Conservation (phyloP, 1,140 invertebrate species). For the Varroa destructor region DNA sequence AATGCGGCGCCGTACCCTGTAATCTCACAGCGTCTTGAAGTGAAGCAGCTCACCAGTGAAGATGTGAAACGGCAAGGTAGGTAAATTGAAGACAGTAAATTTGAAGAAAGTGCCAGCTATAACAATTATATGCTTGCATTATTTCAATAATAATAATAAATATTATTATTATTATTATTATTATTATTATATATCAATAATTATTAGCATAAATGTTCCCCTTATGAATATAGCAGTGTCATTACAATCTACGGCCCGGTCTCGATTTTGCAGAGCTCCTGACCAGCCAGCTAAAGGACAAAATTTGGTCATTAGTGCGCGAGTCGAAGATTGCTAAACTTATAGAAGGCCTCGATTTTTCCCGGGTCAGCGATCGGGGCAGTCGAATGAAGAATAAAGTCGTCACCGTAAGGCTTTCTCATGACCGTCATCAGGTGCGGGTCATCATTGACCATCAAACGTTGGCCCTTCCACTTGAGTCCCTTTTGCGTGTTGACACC, state of each 20-base stretch:
- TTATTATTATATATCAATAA: too few species aligned
- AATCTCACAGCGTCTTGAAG: constrained; percentile 18
- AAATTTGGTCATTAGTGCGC: neutral
- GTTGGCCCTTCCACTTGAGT: constrained; percentile 1
- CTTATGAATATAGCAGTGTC: too few species aligned
- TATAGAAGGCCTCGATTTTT: constrained; percentile 13
- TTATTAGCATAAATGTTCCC: too few species aligned
- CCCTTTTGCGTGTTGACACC: neutral
- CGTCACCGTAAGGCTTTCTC: constrained; percentile 1
- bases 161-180: too few species aligned
- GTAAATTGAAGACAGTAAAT: neutral
- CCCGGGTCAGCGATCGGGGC: constrained; percentile 5
- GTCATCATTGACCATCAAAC: constrained; percentile 21
- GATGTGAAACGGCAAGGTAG: constrained; percentile 1
- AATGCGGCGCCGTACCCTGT: neutral
- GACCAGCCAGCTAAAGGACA: constrained; percentile 1
- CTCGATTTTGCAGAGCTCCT: neutral
- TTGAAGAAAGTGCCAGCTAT: too few species aligned
- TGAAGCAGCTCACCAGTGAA: neutral
- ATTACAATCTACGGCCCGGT: too few species aligned
- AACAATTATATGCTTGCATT: too few species aligned
- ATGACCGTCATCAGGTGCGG: constrained; percentile 16
- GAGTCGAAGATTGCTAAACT: constrained; percentile 21
- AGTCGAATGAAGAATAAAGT: constrained; percentile 21
- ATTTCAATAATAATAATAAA: too few species aligned